Base-by-base conservation (phyloP, 2,888 invertebrate species). In the Tipula unca region DNA sequence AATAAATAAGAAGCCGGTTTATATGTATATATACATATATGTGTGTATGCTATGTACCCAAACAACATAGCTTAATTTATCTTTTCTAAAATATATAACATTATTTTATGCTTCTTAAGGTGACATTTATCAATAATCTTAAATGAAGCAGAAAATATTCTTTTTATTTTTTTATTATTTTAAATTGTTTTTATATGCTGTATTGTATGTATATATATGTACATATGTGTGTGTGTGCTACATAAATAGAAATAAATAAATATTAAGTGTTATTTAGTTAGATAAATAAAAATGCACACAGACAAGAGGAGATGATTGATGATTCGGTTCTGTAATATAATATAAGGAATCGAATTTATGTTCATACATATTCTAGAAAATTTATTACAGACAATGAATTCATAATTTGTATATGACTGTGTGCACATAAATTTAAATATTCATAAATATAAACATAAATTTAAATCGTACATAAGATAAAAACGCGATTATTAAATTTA, bases 101-200 rank as follows among this genome's bases (percentile, higher is more conserved):
- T 54, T 69, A 69, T 69, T 69, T 69, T 69, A 69, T 69, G 69
- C 69, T 69, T 69, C 25, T 69, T 69, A 69, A 20, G 69, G 69
- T 69, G 69, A 69, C 69, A 69, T 69, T 69, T 69, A 69, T 69
- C 69, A 69, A 69, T 69, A 69, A 69, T 69, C 69, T 69, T 69
- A 69, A 69, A 69, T 69, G 69, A 69, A 69, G 69, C 69, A 69
- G 69, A 20, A 69, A 69, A 69, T 69, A 69, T 48, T 6, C 17
- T 17, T 48, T 5, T 39, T n/a, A n/a, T 10, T 39, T 39, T 39
- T 39, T n/a, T 48, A 17, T 48, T 48, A 48, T 69, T 69, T 69
- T 25, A 69, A 69, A 69, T 69, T 69, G 69, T 25, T 69, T 69
- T 69, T 25, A 10, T 69, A 25, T 69, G 25, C 1, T 10, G 20